phyloP scores from a whole-genome alignment of 2,797 vertebrate genomes.

The Clarias fuscus region DNA sequence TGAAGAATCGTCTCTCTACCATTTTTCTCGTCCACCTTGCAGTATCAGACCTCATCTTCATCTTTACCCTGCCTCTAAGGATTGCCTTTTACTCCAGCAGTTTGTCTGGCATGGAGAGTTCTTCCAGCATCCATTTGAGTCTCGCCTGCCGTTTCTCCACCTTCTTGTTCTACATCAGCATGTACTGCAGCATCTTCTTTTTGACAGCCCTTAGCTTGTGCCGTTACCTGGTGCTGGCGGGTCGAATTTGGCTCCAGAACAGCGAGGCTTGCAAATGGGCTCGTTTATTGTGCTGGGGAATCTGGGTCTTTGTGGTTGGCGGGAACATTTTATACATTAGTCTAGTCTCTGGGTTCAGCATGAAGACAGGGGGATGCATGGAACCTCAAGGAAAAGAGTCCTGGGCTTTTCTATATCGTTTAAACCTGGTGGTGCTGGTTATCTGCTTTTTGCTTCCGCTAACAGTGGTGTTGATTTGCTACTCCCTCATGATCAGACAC shows the following conservation, averaged over 20 bases:
- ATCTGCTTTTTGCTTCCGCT: constrained; percentile 44
- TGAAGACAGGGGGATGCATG: constrained; percentile 34
- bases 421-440: constrained; percentile 47
- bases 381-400: constrained; percentile 2
- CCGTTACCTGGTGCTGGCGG: constrained; percentile 51
- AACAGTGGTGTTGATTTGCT: constrained; percentile 45
- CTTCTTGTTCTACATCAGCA: constrained; percentile 58
- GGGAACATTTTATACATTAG: constrained; percentile 20
- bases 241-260: constrained; percentile 39
- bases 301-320: constrained; percentile 51
- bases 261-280: constrained; percentile 33
- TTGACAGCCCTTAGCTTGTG: constrained; percentile 55
- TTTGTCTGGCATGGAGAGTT: not conserved
- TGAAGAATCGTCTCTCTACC: constrained; percentile 51
- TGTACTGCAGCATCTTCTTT: constrained; percentile 62
- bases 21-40: constrained; percentile 58
- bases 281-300: constrained; percentile 39
- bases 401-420: constrained; percentile 30
- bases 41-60: constrained; percentile 56
- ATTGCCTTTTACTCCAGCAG: constrained; percentile 32
- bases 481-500: constrained; percentile 47
- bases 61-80: constrained; percentile 52
- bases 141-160: constrained; percentile 49
- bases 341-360: not conserved
- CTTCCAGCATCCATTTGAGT: not conserved